phyloP scores from a whole-genome alignment of 2,113 vertebrate genomes.

The Pelmatolapia mariae region DNA sequence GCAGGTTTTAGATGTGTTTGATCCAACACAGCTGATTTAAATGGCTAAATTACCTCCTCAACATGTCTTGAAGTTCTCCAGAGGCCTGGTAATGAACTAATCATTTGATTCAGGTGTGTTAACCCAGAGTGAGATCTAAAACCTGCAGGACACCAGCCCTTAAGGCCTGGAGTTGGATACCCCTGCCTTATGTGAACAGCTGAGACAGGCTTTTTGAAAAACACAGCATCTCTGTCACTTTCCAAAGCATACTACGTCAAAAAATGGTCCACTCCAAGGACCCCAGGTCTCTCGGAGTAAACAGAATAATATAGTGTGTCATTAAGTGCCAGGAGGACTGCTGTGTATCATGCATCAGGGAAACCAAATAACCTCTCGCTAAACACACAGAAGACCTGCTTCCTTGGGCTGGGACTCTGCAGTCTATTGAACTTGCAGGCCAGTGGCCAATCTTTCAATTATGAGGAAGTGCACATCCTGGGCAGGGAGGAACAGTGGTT shows the following conservation, averaged over 20 bases:
- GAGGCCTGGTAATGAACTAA: not conserved
- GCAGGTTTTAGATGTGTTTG: not conserved
- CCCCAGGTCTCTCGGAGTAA: not conserved
- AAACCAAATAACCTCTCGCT: not conserved
- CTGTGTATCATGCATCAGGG: not conserved
- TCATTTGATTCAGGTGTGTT: not conserved
- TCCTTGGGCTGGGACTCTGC: not conserved
- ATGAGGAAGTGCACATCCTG: not conserved
- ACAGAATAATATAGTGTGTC: not conserved
- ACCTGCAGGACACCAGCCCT: rapidly evolving
- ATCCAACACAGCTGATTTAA: not conserved
- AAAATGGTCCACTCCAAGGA: not conserved
- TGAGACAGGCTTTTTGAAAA: not conserved
- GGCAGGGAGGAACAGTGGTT: not conserved
- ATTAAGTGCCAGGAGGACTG: not conserved
- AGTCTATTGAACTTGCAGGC: not conserved
- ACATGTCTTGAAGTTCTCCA: not conserved
- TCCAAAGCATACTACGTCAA: not conserved
- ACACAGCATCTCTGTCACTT: not conserved
- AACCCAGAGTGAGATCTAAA: not conserved
- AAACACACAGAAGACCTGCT: not conserved
- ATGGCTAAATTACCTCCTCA: not conserved
- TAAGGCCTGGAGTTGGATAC: not conserved
- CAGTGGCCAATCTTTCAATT: not conserved
- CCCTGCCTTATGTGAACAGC: not conserved